These are phyloP conservation scores for Etheostoma spectabile DNA, from an alignment of 2,113 vertebrate genomes.

Conservation along the genomic window DNA sequence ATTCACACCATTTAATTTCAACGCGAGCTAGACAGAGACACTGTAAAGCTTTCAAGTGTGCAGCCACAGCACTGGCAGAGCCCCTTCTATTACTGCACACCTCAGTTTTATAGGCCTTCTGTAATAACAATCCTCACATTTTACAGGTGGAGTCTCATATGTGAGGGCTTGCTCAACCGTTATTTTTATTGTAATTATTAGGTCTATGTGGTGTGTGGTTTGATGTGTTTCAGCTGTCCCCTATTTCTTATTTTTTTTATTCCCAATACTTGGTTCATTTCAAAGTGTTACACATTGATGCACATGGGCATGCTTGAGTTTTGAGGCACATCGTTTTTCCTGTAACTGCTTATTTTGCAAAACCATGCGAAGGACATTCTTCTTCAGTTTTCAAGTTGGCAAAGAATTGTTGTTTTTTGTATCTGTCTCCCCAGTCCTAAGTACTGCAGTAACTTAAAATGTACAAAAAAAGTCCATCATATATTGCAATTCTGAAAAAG, in stretches of 20 bases:
- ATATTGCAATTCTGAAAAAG: not conserved
- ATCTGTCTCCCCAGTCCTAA: not conserved
- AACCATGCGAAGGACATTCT: not conserved
- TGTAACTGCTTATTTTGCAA: not conserved
- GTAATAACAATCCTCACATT: conserved; percentile 1
- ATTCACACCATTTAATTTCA: conserved; percentile 32
- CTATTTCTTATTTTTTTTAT: not conserved
- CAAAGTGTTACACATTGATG: not conserved
- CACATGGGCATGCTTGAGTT: not conserved
- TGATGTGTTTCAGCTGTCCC: not conserved
- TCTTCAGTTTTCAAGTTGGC: not conserved
- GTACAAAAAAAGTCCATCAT: not conserved
- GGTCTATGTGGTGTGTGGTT: not conserved
- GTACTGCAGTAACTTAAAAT: not conserved
- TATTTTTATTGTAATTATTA: not conserved
- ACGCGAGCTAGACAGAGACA: not conserved
- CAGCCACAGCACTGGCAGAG: not conserved
- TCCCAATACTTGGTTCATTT: not conserved
- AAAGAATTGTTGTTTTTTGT: not conserved
- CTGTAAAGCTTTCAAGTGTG: conserved; percentile 21
- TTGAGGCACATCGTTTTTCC: not conserved
- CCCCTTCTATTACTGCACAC: not conserved
- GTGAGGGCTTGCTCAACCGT: not conserved
- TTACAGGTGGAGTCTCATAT: conserved; percentile 6
- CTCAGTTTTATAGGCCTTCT: conserved; percentile 10